Evolutionary conservation across 2,113 vertebrate genomes (phyloP), one percentile per base, ranked within the genome.

Genomic region (Lepisosteus osseus): DNA sequence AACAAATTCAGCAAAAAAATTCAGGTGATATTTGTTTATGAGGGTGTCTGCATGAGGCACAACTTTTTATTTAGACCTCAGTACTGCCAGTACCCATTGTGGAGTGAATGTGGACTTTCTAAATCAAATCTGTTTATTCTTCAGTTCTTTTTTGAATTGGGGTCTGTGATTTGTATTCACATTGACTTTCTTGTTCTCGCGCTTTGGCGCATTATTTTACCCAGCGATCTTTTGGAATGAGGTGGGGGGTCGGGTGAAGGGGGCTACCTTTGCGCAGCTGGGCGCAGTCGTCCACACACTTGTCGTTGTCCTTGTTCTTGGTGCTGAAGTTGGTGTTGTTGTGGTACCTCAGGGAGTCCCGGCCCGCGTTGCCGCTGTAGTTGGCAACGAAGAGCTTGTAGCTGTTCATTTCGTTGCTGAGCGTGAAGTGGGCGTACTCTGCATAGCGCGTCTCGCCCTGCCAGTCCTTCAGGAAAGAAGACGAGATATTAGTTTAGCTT

Each of bases 281-380:
- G 0, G 95, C 96, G 0, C 97, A 99, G 83, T 98, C 85, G 3
- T 99, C 97, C 74, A 99, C 82, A 0, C 97, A 99, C 83, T 99
- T 99, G 92, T 99, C 97, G 0, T 99, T 98, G 90, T 99, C 97
- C 84, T 96, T 98, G 92, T 97, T 88, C 73, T 91, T 94, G 8
- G 97, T 97, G 90, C 97, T 99, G 93, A 99, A 99, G 90, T 94
- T 95, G 0, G 97, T 99, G 89, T 97, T 98, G 90, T 99, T 99
- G 85, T 99, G 97, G 79, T 98, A 99, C 69, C 91, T 76, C 40
- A 99, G 84, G 0, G 97, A 98, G 1, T 99, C 93, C 0, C 89
- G 78, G 0, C 90, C 95, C 0, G 88, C 94, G 0, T 91, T 92
- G 7, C 97, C 97, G 0, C 80, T 95, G 90, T 95, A 98, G 80